Evolutionary conservation across 2,888 invertebrate species (phyloP).

Genomic region (Pristionchus arcanus): DNA sequence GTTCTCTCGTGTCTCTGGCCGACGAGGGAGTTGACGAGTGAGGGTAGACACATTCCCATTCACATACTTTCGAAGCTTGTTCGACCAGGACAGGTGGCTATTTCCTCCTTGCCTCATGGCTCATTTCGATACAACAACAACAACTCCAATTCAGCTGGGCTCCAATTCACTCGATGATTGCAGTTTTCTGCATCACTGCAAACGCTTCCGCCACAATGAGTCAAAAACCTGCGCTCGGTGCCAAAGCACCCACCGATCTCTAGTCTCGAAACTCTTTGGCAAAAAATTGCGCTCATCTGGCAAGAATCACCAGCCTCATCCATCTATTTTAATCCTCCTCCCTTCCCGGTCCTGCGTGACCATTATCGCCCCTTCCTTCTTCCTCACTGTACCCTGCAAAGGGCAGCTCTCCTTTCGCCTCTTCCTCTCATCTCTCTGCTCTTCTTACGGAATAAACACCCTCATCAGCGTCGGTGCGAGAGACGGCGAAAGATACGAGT

Average conservation of each 20-base stretch:
- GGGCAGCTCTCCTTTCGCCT: conserved; percentile 12
- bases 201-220: neutral
- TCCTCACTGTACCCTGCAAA: conserved; percentile 2
- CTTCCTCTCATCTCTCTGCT: neutral
- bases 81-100: neutral
- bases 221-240: neutral
- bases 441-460: conserved; percentile 1
- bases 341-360: neutral
- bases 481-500: neutral
- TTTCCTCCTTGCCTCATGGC: neutral
- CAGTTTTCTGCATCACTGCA: conserved; percentile 3
- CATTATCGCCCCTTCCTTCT: neutral
- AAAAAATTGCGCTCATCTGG: neutral
- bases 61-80: neutral
- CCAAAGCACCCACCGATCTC: neutral
- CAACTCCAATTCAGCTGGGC: conserved; percentile 1
- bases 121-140: conserved; percentile 19
- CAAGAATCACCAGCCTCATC: neutral
- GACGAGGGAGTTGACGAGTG: neutral
- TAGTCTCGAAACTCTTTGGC: neutral
- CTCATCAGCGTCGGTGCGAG: conserved; percentile 21
- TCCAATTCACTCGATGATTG: neutral
- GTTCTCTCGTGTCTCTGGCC: neutral
- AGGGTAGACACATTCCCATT: neutral
- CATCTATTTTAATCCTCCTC: neutral